A percentile compares a stretch with the other conserved stretches of the same genome.
Evolutionary conservation across 2,113 vertebrate genomes (phyloP).

Genomic region (Leucosticte australis): DNA sequence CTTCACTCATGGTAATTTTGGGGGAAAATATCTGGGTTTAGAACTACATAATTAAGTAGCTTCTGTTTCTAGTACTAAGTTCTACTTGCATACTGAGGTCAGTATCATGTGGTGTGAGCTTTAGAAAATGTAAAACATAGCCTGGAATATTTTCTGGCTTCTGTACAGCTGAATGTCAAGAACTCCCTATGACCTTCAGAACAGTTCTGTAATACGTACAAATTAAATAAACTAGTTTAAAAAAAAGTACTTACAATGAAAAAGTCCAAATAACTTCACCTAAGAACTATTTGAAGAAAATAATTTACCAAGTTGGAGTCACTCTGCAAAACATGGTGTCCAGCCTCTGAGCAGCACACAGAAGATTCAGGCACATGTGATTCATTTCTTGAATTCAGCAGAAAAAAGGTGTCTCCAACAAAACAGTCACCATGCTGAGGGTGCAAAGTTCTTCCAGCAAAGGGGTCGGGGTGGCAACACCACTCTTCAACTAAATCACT

Average conservation of each 20-base stretch:
- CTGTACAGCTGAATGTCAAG: not conserved
- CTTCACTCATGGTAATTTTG: not conserved
- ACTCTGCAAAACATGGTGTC: not conserved
- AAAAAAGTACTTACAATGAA: not conserved
- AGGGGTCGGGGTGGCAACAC: conserved; percentile 95
- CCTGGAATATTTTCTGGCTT: not conserved
- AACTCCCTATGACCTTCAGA: not conserved
- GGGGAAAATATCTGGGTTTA: not conserved
- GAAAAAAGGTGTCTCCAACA: conserved; percentile 85
- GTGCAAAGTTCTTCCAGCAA: conserved; percentile 81
- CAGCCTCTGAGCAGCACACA: not conserved
- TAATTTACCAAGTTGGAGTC: conserved; percentile 48
- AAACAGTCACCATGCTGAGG: conserved; percentile 88
- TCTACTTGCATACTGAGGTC: not conserved
- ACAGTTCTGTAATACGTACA: not conserved
- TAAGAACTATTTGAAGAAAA: not conserved
- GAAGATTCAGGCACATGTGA: conserved; percentile 26
- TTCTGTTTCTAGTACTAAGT: not conserved
- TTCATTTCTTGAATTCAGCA: conserved; percentile 75
- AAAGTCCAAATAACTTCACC: not conserved
- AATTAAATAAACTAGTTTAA: not conserved
- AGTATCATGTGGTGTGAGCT: not conserved
- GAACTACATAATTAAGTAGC: not conserved
- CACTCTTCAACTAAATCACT: conserved; percentile 90
- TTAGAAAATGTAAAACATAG: not conserved